Evolutionary conservation across 2,888 invertebrate genomes (phyloP).

Genomic region (Lochmaea crataegi): DNA sequence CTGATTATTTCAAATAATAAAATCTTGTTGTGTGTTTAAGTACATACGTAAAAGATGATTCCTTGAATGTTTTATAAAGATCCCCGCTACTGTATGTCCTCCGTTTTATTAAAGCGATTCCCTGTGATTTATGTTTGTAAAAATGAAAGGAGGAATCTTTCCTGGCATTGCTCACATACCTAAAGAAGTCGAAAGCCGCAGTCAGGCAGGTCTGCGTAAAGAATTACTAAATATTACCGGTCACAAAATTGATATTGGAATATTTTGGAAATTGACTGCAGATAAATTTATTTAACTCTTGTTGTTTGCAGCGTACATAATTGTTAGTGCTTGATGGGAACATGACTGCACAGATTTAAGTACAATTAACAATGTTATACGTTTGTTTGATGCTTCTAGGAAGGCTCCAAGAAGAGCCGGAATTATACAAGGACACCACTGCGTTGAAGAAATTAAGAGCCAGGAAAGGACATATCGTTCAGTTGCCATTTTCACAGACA

Average conservation of each 20-base stretch:
- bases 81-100: conserved; percentile 39
- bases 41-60: too few relatives aligned
- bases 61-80: not conserved
- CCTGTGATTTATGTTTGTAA: conserved; percentile 63
- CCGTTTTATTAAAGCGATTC: conserved; percentile 65
- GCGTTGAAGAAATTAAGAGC: too few relatives aligned
- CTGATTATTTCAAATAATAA: not conserved
- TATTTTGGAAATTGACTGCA: not conserved
- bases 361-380: too few relatives aligned
- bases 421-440: too few relatives aligned
- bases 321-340: too few relatives aligned
- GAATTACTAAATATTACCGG: not conserved
- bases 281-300: too few relatives aligned
- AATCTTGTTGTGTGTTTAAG: not conserved
- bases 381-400: too few relatives aligned
- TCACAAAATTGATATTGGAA: not conserved
- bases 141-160: conserved; percentile 64
- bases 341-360: too few relatives aligned
- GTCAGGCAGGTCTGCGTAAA: conserved; percentile 21
- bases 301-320: too few relatives aligned
- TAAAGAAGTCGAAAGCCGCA: conserved; percentile 59
- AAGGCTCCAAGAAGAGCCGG: too few relatives aligned
- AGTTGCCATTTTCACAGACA: too few relatives aligned
- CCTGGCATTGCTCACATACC: conserved; percentile 63
- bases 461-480: too few relatives aligned